Base-by-base conservation (phyloP, 2,888 invertebrate species). In the Augiades crinisus region DNA sequence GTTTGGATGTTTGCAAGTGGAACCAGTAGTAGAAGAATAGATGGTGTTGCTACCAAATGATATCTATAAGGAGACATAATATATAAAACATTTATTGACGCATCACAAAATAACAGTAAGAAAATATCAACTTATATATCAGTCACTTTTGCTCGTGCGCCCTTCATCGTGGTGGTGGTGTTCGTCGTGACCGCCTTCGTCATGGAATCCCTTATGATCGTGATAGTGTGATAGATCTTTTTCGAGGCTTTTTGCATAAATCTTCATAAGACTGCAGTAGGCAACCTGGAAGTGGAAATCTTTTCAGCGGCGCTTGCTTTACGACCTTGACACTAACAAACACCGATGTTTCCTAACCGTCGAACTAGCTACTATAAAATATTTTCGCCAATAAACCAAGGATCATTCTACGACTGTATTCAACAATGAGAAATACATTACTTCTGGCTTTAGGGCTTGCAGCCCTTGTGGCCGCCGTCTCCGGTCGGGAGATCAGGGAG, bases 191-290 rank as follows among this genome's bases (percentile, higher is more conserved):
- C 94, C 95, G 7, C 92, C 94, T 56, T 94, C 93, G 54, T 93
- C 92, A 72, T 95, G 94, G 79, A 95, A 94, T 0, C 95, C 95
- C 60, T 94, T 93, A 66, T 95, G 92, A 45, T 95, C 93, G 67
- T 94, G 91, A 73, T 95, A 92, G 72, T 96, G 94, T 52, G n/a
- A n/a, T n/a, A n/a, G n/a, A n/a, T n/a, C n/a, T n/a, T n/a, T n/a
- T n/a, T n/a, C n/a, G n/a, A n/a, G n/a, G n/a, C n/a, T n/a, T 12
- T 2, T 22, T 3, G 21, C 19, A 12, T 7, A 12, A 38, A 19
- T 30, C 27, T 10, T 27, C 8, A 13, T 17, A 27, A 30, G 6
- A 30, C 27, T 27, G 37, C 13, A 38, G 19, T 7, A 38, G 14
- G n/a, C n/a, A 45, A 60, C 62, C 59, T 71, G 73, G 68, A 75